Conservation (phyloP, 2,113 vertebrate genomes). For the Strix aluco region DNA sequence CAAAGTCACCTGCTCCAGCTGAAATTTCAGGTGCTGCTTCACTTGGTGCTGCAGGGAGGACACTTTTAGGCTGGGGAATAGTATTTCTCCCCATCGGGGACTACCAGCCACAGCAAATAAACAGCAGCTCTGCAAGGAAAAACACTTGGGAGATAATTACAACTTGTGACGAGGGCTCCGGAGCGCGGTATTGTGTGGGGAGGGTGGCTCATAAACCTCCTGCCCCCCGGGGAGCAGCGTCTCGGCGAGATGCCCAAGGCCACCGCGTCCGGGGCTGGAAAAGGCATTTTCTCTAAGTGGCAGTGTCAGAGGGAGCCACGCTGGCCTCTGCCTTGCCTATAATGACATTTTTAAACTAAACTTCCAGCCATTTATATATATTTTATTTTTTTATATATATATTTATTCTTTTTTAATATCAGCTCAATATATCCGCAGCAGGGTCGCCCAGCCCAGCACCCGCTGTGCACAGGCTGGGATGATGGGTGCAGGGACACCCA, state of each 20-base stretch:
- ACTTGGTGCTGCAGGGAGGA: neutral
- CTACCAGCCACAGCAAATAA: neutral
- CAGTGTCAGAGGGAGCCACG: neutral
- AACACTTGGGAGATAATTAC: neutral
- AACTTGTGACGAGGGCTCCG: neutral
- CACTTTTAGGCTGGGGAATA: neutral
- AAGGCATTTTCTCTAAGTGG: neutral
- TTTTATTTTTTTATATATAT: neutral
- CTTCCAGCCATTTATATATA: neutral
- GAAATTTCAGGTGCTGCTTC: neutral
- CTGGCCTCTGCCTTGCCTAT: neutral
- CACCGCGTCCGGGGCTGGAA: no score
- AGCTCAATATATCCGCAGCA: neutral
- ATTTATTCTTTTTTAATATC: neutral
- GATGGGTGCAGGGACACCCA: neutral
- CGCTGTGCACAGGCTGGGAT: neutral
- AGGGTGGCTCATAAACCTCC: neutral
- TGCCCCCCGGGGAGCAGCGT: neutral
- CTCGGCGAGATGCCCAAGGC: neutral
- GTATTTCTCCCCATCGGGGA: neutral
- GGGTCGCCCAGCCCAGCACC: neutral
- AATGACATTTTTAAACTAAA: neutral
- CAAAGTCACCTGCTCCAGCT: neutral
- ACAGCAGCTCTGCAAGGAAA: neutral
- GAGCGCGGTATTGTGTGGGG: accelerated